These are phyloP conservation scores for Sebastes vulpes DNA, from an alignment of 2,797 vertebrate genomes.

Conservation along the genomic window DNA sequence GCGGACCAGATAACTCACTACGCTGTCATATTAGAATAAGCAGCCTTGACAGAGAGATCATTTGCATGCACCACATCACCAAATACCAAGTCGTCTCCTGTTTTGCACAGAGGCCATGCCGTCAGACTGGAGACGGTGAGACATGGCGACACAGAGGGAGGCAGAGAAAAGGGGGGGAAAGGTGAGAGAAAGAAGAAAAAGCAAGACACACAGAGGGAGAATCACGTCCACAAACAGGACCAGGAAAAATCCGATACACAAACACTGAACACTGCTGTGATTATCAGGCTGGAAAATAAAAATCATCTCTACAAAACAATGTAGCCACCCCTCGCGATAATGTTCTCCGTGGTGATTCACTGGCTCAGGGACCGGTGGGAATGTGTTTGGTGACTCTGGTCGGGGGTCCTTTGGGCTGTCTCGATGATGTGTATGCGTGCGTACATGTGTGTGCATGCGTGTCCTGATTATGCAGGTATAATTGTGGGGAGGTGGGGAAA, in stretches of 20 bases:
- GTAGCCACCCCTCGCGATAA: conserved; percentile 26
- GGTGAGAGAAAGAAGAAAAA: conserved; percentile 18
- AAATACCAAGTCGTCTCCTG: conserved; percentile 79
- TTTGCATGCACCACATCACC: conserved; percentile 85
- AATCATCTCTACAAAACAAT: conserved; percentile 60
- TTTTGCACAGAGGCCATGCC: conserved; percentile 73
- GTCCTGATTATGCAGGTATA: conserved; percentile 88
- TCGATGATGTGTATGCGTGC: conserved; percentile 38
- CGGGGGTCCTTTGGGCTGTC: conserved; percentile 45
- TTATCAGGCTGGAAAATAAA: conserved; percentile 68
- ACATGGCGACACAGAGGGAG: conserved; percentile 50
- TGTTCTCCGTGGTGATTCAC: conserved; percentile 51
- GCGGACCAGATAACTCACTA: conserved; percentile 83
- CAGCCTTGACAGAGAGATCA: conserved; percentile 86
- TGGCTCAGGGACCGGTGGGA: conserved; percentile 37
- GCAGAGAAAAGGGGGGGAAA: conserved; percentile 19
- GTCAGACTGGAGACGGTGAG: conserved; percentile 66
- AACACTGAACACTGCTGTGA: conserved; percentile 55
- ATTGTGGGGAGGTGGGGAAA: conserved; percentile 84
- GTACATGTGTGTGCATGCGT: conserved; percentile 36
- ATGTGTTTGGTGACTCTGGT: conserved; percentile 39
- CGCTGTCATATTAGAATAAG: conserved; percentile 87
- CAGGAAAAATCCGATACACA: conserved; percentile 20
- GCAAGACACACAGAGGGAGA: conserved; percentile 16
- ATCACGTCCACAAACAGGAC: conserved; percentile 17